A percentile compares a stretch with the other conserved stretches of the same genome.
phyloP scores from a whole-genome alignment of 1,140 invertebrate genomes.

The Yoshiicerus persimilis region DNA sequence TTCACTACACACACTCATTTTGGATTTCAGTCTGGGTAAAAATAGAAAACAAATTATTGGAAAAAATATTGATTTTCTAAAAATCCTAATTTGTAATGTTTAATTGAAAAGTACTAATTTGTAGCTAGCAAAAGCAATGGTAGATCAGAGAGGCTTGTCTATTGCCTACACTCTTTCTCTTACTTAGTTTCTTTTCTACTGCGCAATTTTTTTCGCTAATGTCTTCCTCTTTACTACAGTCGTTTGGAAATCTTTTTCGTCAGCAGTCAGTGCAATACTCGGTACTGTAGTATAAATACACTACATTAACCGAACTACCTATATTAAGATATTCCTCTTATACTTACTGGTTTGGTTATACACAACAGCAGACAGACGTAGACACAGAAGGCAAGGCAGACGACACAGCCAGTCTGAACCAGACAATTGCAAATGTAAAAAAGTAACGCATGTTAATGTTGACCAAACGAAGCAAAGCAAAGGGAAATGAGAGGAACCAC shows the following conservation, averaged over 20 bases:
- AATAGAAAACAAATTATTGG: neutral
- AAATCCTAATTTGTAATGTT: neutral
- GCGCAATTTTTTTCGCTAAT: neutral
- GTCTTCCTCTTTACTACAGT: neutral
- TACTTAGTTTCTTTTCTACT: neutral
- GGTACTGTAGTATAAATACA: neutral
- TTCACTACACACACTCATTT: constrained; percentile 6
- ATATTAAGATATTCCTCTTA: neutral
- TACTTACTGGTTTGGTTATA: too few relatives aligned
- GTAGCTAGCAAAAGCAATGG: neutral
- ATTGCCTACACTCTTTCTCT: neutral
- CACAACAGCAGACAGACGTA: neutral
- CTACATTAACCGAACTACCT: neutral
- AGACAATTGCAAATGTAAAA: neutral
- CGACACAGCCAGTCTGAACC: neutral
- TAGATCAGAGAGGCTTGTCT: neutral
- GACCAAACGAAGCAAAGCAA: neutral
- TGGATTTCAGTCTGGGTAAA: neutral
- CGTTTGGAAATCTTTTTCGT: neutral
- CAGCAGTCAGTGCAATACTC: neutral
- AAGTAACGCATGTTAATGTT: neutral
- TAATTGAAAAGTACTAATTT: neutral
- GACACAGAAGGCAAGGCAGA: neutral
- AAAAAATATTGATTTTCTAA: neutral
- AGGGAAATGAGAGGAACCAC: neutral